These are phyloP conservation scores for Agrypnia vestita DNA, from an alignment of 1,140 invertebrate genomes.

Conservation along the genomic window DNA sequence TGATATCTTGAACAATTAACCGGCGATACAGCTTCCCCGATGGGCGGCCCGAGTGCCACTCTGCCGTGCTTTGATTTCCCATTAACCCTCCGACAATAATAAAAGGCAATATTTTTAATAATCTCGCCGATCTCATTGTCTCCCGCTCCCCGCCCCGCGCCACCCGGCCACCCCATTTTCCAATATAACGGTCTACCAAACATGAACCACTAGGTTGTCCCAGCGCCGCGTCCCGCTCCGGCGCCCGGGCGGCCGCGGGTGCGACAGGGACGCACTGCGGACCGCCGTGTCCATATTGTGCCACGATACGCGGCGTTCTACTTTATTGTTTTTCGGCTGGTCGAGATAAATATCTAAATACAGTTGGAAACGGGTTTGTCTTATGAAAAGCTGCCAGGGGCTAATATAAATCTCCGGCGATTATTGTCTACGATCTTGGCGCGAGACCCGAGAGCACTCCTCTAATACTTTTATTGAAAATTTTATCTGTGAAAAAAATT, in stretches of 20 bases:
- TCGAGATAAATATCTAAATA: constrained; percentile 36
- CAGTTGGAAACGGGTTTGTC: constrained; percentile 3
- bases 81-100: constrained; percentile 54
- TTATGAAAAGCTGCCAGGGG: background rate
- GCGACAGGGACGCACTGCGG: background rate
- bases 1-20: constrained; percentile 56
- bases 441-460: background rate
- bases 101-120: constrained; percentile 61
- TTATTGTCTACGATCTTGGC: constrained; percentile 5
- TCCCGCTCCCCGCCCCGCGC: constrained; percentile 1
- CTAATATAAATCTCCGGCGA: constrained; percentile 7
- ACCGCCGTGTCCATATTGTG: constrained; percentile 8
- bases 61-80: constrained; percentile 54
- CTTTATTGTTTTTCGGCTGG: constrained; percentile 33
- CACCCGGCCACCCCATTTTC: constrained; percentile 35
- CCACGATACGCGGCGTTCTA: constrained; percentile 16
- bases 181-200: constrained; percentile 59
- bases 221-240: background rate
- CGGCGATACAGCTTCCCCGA: constrained; percentile 4
- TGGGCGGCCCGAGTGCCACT: constrained; percentile 23
- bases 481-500: too few relatives aligned
- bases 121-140: constrained; percentile 59
- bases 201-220: constrained; percentile 35
- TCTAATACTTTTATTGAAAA: too few relatives aligned
- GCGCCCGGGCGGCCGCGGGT: background rate